phyloP scores from a whole-genome alignment of 2,113 vertebrate genomes.

The Chroicocephalus ridibundus region DNA sequence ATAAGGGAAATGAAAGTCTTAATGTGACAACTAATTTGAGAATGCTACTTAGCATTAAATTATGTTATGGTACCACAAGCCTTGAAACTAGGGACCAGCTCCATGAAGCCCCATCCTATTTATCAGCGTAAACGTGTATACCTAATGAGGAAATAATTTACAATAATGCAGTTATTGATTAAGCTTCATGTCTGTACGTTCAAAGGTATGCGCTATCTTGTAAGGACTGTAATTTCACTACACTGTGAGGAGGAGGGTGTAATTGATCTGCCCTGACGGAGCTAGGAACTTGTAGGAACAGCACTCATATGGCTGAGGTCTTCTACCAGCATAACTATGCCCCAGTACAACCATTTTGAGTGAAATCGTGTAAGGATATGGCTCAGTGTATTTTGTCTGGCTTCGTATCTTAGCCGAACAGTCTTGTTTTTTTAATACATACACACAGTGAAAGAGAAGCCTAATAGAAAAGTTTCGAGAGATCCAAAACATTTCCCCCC shows the following conservation, averaged over 20 bases:
- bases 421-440: neutral
- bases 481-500: neutral
- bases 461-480: neutral
- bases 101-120: neutral
- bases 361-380: neutral
- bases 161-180: conserved; percentile 45
- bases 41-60: neutral
- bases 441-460: neutral
- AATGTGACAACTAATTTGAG: neutral
- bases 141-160: conserved; percentile 54
- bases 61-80: neutral
- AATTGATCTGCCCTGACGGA: neutral
- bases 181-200: neutral
- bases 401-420: neutral
- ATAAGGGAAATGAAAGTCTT: neutral
- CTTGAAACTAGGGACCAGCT: neutral
- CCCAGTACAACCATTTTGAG: neutral
- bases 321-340: neutral
- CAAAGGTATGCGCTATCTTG: neutral
- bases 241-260: neutral
- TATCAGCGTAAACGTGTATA: neutral
- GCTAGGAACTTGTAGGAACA: neutral
- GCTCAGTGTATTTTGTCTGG: neutral
- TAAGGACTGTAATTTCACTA: conserved; percentile 21
- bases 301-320: neutral